A percentile compares a stretch with the other conserved stretches of the same genome.
phyloP scores from a whole-genome alignment of 2,797 vertebrate genomes.

The Siniperca scherzeri region DNA sequence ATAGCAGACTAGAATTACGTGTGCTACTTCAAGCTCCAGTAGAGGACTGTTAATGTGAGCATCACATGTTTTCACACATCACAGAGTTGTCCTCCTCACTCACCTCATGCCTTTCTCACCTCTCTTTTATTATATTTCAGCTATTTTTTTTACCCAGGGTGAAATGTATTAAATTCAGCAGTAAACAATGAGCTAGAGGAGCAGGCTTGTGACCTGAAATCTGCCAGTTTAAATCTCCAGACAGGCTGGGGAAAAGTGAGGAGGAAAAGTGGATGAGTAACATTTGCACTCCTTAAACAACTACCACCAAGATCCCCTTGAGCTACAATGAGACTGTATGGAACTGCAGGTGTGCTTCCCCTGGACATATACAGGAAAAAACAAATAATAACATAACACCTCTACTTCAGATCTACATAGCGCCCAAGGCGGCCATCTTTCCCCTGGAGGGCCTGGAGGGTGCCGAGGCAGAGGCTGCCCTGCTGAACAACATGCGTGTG shows the following conservation, averaged over 20 bases:
- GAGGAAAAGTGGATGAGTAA: conserved; percentile 60
- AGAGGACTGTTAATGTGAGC: conserved; percentile 53
- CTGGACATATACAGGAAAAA: not conserved
- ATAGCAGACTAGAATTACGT: conserved; percentile 50
- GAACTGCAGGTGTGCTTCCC: conserved; percentile 34
- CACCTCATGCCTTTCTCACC: conserved; percentile 51
- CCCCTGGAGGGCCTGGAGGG: conserved; percentile 90
- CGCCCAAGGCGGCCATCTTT: conserved; percentile 94
- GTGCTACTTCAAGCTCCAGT: conserved; percentile 50
- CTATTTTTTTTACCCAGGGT: conserved; percentile 20
- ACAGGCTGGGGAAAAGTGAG: conserved; percentile 38
- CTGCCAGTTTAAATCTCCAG: conserved; percentile 61
- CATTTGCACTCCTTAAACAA: conserved; percentile 43
- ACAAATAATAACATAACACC: conserved; percentile 1
- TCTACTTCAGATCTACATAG: conserved; percentile 91
- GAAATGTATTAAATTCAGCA: conserved; percentile 55
- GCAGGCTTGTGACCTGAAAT: conserved; percentile 52
- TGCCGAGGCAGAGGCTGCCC: conserved; percentile 87
- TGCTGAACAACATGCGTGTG: conserved; percentile 98
- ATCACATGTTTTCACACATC: conserved; percentile 62
- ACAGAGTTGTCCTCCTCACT: conserved; percentile 54
- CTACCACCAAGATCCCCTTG: conserved; percentile 43
- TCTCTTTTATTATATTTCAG: conserved; percentile 41
- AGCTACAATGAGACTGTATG: conserved; percentile 34
- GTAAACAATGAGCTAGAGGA: conserved; percentile 42